Base-by-base conservation (phyloP, 2,797 vertebrate genomes). In the Schizopygopsis malacanthus region DNA sequence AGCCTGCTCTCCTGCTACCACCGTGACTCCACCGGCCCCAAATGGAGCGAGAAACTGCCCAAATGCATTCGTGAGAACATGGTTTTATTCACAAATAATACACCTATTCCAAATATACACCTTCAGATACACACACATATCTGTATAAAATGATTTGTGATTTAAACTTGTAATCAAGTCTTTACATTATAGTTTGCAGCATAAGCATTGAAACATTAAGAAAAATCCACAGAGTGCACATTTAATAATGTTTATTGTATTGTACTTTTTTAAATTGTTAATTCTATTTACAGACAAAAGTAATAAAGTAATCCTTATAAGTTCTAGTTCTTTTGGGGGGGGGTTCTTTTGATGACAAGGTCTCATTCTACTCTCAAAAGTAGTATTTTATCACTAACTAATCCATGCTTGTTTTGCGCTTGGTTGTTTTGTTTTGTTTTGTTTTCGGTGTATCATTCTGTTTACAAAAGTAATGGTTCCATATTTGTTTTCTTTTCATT, bases 41-140 rank as follows among this genome's bases (percentile, higher is more conserved):
- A 96, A 88, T 99, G 98, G 98, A 99, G 95, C 2, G 96, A 98
- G 89, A 96, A 95, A 25, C 93, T 96, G 9, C 98, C 98, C 59
- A 96, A 95, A 92, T 99, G 98, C 94, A 94, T 96, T 90, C 87
- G 98, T 99, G 95, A 92, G 97, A 95, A 85, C 67, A n/a, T 41
- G 28, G 3, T 47, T 82, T 77, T 52, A 70, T 18, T 61, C 15
- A 50, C 37, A 71, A 47, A 73, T 47, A 70, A 39, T 39, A 39
- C 39, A 39, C 39, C 39, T 39, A 39, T 69, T 7, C 8, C 41
- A 39, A 7, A 12, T 16, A 67, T 22, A 45, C 15, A n/a, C 43
- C 28, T 61, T 39, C 76, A 84, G n/a, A 33, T 52, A 10, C 54
- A n/a, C 25, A 65, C 11, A n/a, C 16, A 47, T 28, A 75, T 11